A percentile compares a stretch with the other conserved stretches of the same genome.
Conservation (phyloP, 1,140 invertebrate genomes). For the Papilio polyxenes region DNA sequence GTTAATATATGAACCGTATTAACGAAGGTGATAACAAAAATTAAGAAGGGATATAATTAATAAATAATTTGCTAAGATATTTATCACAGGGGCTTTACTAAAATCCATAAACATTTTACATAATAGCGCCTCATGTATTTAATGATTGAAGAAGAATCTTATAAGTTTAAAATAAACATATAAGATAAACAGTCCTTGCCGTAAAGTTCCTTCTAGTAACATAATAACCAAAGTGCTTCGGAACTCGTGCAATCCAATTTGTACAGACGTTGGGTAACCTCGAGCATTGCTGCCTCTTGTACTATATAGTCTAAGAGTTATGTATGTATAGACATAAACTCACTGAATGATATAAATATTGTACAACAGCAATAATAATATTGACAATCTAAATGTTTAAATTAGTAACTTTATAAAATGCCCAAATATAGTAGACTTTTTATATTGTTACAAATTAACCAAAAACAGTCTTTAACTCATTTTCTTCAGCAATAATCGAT, state of each 20-base stretch:
- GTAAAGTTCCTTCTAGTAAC: constrained; percentile 12
- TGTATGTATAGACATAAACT: background rate
- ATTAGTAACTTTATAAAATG: no score
- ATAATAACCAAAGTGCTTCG: constrained; percentile 20
- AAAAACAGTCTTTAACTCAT: no score
- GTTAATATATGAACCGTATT: no score
- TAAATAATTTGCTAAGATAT: background rate
- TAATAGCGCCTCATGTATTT: no score
- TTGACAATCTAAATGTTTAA: no score
- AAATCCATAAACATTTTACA: background rate
- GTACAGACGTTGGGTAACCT: background rate
- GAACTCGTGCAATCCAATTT: constrained; percentile 35
- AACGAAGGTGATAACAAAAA: no score
- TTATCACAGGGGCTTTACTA: background rate
- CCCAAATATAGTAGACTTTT: no score
- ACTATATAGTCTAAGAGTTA: background rate
- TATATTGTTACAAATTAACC: no score
- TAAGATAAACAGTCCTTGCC: background rate
- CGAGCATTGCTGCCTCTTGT: background rate
- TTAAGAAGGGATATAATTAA: background rate
- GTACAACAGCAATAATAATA: no score
- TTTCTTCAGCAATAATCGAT: no score
- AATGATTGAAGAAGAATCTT: no score
- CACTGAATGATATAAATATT: no score
- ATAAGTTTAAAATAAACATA: background rate